These are phyloP conservation scores for Dicentrarchus labrax DNA, from an alignment of 2,113 vertebrate genomes.

Conservation along the genomic window DNA sequence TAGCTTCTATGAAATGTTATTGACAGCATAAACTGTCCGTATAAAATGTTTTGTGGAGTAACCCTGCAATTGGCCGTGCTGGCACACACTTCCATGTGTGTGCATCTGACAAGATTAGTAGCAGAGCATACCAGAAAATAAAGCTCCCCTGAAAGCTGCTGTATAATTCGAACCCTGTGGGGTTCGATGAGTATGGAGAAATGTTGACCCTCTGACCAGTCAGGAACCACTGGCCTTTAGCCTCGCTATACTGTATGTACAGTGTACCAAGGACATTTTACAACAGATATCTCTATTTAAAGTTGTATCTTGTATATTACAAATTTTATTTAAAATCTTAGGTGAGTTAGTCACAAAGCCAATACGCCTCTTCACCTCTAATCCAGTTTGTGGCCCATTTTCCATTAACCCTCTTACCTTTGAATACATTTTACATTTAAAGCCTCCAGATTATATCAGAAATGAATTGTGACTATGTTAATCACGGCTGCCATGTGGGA, in stretches of 20 bases:
- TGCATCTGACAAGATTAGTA: too few species aligned
- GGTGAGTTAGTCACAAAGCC: slow-evolving; percentile 27
- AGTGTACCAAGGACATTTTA: too few species aligned
- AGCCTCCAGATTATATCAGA: not conserved
- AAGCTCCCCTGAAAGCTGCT: too few species aligned
- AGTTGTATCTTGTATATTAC: not conserved
- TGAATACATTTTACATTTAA: slow-evolving; percentile 15
- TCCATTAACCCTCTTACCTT: slow-evolving; percentile 24
- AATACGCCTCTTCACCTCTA: slow-evolving; percentile 10
- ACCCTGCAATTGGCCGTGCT: too few species aligned
- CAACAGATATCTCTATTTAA: not conserved
- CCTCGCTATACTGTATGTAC: not conserved
- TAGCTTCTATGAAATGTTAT: too few species aligned
- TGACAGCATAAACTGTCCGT: too few species aligned
- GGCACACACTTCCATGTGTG: too few species aligned
- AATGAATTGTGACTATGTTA: slow-evolving; percentile 7
- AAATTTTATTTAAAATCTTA: not conserved
- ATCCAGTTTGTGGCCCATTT: slow-evolving; percentile 38
- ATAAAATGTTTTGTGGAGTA: too few species aligned
- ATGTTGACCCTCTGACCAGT: not conserved
- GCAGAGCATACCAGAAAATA: too few species aligned
- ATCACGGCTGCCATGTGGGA: slow-evolving; percentile 9
- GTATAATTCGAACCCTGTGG: too few species aligned
- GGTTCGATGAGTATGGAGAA: not conserved
- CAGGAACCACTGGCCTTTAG: not conserved